Conservation (phyloP, 2,888 invertebrate species). For the Bimastos eiseni region DNA sequence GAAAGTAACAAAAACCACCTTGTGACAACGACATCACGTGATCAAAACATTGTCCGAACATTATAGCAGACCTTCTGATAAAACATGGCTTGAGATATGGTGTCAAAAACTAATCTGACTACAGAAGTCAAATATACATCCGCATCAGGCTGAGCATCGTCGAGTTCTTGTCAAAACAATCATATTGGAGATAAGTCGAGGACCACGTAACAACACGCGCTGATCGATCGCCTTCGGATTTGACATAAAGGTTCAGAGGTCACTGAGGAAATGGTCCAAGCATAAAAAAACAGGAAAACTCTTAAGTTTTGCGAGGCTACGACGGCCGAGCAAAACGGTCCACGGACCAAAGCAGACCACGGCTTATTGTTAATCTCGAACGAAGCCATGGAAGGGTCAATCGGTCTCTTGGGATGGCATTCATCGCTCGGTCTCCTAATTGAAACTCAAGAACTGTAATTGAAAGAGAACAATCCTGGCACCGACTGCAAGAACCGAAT, state of each 20-base stretch:
- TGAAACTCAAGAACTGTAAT: neutral
- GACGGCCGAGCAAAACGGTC: neutral
- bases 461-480: neutral
- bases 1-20: too few relatives aligned
- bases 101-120: too few relatives aligned
- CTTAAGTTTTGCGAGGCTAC: neutral
- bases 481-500: neutral
- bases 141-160: neutral
- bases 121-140: too few relatives aligned
- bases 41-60: too few relatives aligned
- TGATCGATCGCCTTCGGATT: neutral
- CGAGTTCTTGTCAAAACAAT: neutral
- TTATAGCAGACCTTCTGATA: too few relatives aligned
- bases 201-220: neutral
- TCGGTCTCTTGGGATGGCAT: neutral
- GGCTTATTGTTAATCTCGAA: neutral
- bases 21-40: too few relatives aligned
- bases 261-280: neutral
- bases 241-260: neutral
- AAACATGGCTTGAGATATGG: too few relatives aligned
- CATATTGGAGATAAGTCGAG: neutral
- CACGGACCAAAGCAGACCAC: neutral
- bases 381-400: neutral
- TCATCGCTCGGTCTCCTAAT: neutral
- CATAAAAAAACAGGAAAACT: neutral